phyloP scores from a whole-genome alignment of 2,113 vertebrate genomes.

The Athene cunicularia region DNA sequence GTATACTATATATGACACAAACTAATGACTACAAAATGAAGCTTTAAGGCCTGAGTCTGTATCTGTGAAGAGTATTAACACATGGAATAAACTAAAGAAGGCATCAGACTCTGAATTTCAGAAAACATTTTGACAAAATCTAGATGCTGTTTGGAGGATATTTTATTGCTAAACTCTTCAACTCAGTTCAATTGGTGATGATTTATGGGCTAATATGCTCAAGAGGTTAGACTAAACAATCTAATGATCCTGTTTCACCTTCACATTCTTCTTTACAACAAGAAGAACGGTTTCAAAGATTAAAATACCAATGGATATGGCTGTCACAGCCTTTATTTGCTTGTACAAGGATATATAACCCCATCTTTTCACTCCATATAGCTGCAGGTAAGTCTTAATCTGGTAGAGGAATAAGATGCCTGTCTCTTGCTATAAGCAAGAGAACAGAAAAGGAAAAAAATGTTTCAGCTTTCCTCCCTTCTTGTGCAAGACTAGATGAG shows the following conservation, averaged over 20 bases:
- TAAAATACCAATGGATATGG: neutral
- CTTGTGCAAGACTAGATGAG: neutral
- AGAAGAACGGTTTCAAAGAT: neutral
- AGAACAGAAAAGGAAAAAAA: neutral
- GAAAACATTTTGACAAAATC: neutral
- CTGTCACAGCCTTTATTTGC: neutral
- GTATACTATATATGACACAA: neutral
- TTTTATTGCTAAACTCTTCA: neutral
- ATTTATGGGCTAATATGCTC: neutral
- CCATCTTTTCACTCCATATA: neutral
- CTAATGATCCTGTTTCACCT: neutral
- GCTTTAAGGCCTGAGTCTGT: neutral
- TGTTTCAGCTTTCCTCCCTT: neutral
- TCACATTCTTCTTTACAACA: neutral
- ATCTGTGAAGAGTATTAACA: neutral
- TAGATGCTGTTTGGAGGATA: neutral
- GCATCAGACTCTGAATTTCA: neutral
- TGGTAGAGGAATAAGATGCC: neutral
- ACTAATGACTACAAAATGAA: neutral
- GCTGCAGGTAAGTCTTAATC: neutral
- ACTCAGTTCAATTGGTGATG: neutral
- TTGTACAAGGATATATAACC: neutral
- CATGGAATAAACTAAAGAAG: neutral
- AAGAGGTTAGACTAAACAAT: neutral
- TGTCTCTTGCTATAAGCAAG: neutral